phyloP scores from a whole-genome alignment of 2,888 invertebrate genomes.

The Drosophila parthenogenetica region DNA sequence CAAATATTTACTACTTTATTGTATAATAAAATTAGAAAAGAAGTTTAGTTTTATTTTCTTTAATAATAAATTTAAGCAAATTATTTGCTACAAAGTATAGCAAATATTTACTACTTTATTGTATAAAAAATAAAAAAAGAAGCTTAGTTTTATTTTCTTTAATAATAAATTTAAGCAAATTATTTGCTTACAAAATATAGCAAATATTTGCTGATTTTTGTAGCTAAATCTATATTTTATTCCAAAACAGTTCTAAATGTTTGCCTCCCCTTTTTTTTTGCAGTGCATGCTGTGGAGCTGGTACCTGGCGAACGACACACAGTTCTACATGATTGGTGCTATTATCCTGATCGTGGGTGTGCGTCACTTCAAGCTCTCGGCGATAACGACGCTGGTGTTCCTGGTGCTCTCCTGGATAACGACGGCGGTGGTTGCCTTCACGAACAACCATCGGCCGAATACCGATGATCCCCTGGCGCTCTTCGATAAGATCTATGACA shows the following conservation, averaged over 20 bases:
- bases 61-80: background rate
- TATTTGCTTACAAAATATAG: too few species aligned
- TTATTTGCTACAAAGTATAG: background rate
- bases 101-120: too few species aligned
- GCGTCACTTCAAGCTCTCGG: conserved; percentile 91
- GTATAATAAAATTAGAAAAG: too few species aligned
- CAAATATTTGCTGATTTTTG: too few species aligned
- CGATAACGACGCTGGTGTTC: conserved; percentile 88
- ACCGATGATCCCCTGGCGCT: conserved; percentile 93
- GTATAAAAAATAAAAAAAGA: too few species aligned
- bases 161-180: too few species aligned
- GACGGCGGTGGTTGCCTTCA: conserved; percentile 92
- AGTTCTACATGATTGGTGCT: conserved; percentile 93
- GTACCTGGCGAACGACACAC: conserved; percentile 95
- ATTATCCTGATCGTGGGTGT: conserved; percentile 92
- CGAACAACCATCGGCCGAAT: conserved; percentile 91
- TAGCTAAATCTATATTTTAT: background rate
- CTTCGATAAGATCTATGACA: conserved; percentile 95
- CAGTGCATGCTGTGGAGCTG: conserved; percentile 97
- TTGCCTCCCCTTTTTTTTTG: background rate
- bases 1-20: too few species aligned
- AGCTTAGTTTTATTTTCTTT: too few species aligned
- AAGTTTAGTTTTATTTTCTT: too few species aligned
- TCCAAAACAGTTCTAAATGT: background rate
- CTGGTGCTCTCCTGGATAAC: conserved; percentile 92